Base-by-base conservation (phyloP, 2,797 vertebrate genomes). In the Chaunax sp. region DNA sequence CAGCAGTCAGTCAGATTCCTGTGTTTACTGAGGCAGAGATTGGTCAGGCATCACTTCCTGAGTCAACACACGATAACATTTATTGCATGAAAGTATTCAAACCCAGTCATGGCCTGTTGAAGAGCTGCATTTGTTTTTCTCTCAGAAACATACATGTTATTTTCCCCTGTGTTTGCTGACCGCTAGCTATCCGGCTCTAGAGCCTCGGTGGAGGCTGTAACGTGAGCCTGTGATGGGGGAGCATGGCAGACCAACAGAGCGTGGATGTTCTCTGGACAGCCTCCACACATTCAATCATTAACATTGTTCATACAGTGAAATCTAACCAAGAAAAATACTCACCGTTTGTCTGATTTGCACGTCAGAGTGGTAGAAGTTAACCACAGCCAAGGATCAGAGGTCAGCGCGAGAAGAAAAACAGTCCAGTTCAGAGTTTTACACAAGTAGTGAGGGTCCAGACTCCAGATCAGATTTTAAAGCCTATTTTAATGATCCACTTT, bases 271-370 rank as follows among this genome's bases (percentile, higher is more conserved):
- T 62, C 61, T 75, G 68, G 70, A 76, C 33, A 14, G 38, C 38
- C 38, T 15, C 15, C 38, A 15, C 15, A 14, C 14, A 3, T 40
- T 40, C 38, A 40, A 85, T 90, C 81, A 89, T 90, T 87, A 85
- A 89, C 80, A 51, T 1, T 51, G 70, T 78, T 81, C 72, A 78
- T 33, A 81, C 74, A 67, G 55, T 80, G 75, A 86, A 78, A 52
- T 37, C 69, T 75, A 77, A 85, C 87, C 80, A 89, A 88, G 77
- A 63, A 83, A 61, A 88, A 84, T 57, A 87, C 44, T 59, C 13
- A 3, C 33, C 56, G 64, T 69, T 72, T 72, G 72, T 78, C 60
- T 28, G 35, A 50, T 67, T 53, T 66, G 54, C 72, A 67, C 41
- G 43, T 67, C 55, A 19, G 52, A 60, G 53, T 35, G 50, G 56